Percentiles rank a stretch among this genome's conserved stretches.
Evolutionary conservation across 2,797 vertebrate species (phyloP).

Genomic region (Borostomias antarcticus): DNA sequence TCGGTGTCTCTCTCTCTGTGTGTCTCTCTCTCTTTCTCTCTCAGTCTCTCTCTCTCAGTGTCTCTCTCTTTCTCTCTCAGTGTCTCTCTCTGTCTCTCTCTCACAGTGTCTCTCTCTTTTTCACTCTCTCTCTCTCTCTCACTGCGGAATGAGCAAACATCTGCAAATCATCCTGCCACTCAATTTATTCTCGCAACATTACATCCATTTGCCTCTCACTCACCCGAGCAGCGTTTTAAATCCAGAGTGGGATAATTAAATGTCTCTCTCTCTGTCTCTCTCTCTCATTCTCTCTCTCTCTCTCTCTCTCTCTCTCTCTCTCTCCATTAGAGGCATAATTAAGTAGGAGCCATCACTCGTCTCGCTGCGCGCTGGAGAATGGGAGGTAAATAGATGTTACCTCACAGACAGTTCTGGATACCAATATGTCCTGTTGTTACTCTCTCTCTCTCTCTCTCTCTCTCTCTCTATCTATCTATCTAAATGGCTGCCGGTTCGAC

Average conservation of each 20-base stretch:
- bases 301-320: slow-evolving; percentile 59
- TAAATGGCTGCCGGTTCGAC: not conserved
- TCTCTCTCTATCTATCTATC: slow-evolving; percentile 11
- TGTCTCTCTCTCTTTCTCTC: not conserved
- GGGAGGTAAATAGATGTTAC: slow-evolving; percentile 54
- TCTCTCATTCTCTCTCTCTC: not conserved
- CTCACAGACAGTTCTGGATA: slow-evolving; percentile 29
- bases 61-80: not conserved
- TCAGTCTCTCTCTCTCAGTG: not conserved
- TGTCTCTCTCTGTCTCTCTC: not conserved
- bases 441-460: slow-evolving; percentile 2
- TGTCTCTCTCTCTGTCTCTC: not conserved
- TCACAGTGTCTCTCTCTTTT: not conserved
- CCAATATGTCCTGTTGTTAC: not conserved
- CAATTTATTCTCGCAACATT: slow-evolving; percentile 75
- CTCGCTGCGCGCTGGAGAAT: slow-evolving; percentile 59
- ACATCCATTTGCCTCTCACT: slow-evolving; percentile 75
- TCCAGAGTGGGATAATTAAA: not conserved
- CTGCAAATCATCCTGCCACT: slow-evolving; percentile 68
- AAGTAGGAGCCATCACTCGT: slow-evolving; percentile 68
- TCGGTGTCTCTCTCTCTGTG: too few relatives aligned
- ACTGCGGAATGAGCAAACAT: slow-evolving; percentile 72
- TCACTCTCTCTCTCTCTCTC: slow-evolving; percentile 28
- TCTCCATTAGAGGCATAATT: slow-evolving; percentile 78
- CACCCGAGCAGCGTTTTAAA: slow-evolving; percentile 16